A percentile compares a stretch with the other conserved stretches of the same genome.
These are phyloP conservation scores for Dromococcyx pavoninus DNA, from an alignment of 2,797 vertebrate species.

Conservation along the genomic window DNA sequence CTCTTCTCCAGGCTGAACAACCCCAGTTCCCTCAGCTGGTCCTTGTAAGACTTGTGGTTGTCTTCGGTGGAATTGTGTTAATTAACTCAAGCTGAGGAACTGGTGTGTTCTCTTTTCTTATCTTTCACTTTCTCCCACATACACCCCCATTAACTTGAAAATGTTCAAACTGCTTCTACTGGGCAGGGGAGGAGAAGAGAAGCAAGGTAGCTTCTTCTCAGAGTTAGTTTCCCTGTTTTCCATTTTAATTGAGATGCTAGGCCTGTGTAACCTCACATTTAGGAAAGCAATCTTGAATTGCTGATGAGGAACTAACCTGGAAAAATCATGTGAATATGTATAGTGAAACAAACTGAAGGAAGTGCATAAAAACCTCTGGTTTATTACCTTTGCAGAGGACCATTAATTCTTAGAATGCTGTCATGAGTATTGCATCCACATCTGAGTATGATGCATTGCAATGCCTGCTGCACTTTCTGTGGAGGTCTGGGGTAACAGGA, in stretches of 20 bases:
- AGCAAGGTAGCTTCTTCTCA: not conserved
- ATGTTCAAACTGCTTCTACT: not conserved
- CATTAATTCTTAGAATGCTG: not conserved
- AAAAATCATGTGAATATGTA: not conserved
- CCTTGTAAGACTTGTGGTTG: too few relatives aligned
- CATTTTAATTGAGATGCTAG: not conserved
- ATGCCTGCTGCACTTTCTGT: not conserved
- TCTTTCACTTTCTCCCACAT: constrained; percentile 25
- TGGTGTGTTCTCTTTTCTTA: not conserved
- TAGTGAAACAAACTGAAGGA: not conserved
- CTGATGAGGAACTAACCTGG: not conserved
- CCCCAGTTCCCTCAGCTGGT: too few relatives aligned
- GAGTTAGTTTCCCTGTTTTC: not conserved
- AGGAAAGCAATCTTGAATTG: not conserved
- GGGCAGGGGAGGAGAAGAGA: not conserved
- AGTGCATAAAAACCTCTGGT: not conserved
- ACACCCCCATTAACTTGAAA: not conserved
- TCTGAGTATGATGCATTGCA: not conserved
- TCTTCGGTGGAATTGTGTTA: rapidly evolving
- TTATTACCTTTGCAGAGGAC: not conserved
- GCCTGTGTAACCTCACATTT: not conserved
- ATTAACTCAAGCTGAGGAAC: not conserved
- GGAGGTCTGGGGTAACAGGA: not conserved
- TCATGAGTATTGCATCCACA: not conserved
- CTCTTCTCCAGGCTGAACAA: too few relatives aligned